Conservation (phyloP, 2,797 vertebrate species). For the Aselliscus stoliczkanus region DNA sequence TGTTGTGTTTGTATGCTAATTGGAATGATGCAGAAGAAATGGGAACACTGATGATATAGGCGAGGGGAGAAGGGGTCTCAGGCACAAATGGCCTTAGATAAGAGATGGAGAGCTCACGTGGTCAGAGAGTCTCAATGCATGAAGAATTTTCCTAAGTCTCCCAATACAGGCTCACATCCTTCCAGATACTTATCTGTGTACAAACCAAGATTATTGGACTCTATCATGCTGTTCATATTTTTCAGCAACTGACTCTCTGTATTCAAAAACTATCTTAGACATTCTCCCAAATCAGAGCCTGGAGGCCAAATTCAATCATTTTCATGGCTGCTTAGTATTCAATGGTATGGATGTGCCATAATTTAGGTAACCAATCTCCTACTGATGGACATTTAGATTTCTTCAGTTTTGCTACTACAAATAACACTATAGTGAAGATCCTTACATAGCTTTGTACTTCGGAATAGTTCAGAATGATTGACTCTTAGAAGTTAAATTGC, state of each 20-base stretch:
- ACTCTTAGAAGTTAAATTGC: not conserved
- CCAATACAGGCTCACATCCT: not conserved
- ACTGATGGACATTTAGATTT: not conserved
- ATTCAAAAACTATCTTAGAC: conserved; percentile 19
- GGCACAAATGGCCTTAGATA: not conserved
- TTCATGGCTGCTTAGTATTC: conserved; percentile 34
- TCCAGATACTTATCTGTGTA: not conserved
- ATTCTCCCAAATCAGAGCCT: not conserved
- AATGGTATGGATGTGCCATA: not conserved
- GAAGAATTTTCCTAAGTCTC: not conserved
- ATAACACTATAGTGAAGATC: not conserved
- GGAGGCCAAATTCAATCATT: not conserved
- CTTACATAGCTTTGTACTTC: not conserved
- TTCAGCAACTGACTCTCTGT: not conserved
- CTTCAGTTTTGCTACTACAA: not conserved
- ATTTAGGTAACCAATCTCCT: not conserved
- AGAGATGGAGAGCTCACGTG: not conserved
- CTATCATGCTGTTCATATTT: not conserved
- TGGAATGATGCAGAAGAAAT: not conserved
- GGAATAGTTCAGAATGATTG: not conserved
- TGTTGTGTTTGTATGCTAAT: not conserved
- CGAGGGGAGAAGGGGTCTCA: not conserved
- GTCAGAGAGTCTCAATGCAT: not conserved
- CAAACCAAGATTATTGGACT: not conserved
- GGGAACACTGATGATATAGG: not conserved